Conservation (phyloP, 2,113 vertebrate genomes). For the Lucifuga dentata region DNA sequence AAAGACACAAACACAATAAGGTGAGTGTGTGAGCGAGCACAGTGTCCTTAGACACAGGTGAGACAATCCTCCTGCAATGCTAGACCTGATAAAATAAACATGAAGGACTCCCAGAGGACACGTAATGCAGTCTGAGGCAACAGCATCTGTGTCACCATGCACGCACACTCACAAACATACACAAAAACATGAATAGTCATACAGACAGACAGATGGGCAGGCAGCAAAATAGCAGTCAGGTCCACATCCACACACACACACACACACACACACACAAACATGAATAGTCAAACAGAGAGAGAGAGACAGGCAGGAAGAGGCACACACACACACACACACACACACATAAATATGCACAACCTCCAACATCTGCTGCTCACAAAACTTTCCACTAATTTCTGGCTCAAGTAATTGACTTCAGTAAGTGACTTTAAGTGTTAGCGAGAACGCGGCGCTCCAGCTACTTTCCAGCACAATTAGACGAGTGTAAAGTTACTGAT, state of each 20-base stretch:
- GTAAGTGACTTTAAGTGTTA: background rate
- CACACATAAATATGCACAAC: background rate
- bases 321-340: background rate
- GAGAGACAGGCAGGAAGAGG: too few species aligned
- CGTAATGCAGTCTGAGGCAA: conserved; percentile 30
- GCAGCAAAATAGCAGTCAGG: background rate
- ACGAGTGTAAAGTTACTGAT: background rate
- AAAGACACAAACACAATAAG: background rate
- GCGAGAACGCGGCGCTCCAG: background rate
- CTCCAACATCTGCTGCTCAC: conserved; percentile 1
- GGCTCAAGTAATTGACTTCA: background rate
- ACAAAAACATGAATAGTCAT: too few species aligned
- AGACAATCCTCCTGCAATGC: conserved; percentile 58
- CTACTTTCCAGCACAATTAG: conserved; percentile 3
- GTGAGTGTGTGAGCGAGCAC: conserved; percentile 5
- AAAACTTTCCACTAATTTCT: conserved; percentile 6
- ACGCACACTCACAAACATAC: background rate
- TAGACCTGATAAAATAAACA: conserved; percentile 76
- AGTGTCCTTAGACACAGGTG: conserved; percentile 22
- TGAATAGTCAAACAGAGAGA: too few species aligned
- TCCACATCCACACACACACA: background rate
- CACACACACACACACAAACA: background rate
- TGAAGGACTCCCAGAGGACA: conserved; percentile 67
- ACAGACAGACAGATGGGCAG: too few species aligned
- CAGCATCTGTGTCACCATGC: conserved; percentile 46